These are phyloP conservation scores for Melanotaenia boesemani DNA, from an alignment of 2,797 vertebrate genomes.

Conservation along the genomic window DNA sequence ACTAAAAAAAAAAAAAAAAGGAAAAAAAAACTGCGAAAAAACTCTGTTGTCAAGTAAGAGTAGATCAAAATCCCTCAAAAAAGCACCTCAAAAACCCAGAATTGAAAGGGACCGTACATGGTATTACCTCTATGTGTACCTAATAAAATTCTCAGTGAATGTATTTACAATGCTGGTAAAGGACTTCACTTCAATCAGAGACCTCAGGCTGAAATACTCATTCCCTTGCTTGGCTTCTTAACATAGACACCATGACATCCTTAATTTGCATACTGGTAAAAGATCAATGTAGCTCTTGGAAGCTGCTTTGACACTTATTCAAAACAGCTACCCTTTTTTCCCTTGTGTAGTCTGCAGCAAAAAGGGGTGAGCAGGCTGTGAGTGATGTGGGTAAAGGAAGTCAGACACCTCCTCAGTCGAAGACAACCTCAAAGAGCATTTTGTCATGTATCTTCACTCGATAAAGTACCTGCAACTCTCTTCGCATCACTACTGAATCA, in stretches of 20 bases:
- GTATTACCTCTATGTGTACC: slow-evolving; percentile 41
- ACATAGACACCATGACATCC: slow-evolving; percentile 66
- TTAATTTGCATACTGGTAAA: slow-evolving; percentile 76
- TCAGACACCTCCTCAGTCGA: slow-evolving; percentile 56
- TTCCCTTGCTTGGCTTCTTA: slow-evolving; percentile 59
- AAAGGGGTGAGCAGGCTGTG: slow-evolving; percentile 58
- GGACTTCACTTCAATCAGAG: slow-evolving; percentile 55
- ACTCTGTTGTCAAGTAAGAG: slow-evolving; percentile 31
- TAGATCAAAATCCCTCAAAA: slow-evolving; percentile 47
- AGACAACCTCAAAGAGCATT: slow-evolving; percentile 75
- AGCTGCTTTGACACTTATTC: slow-evolving; percentile 73
- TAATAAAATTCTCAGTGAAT: slow-evolving; percentile 60
- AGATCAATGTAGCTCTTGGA: slow-evolving; percentile 74
- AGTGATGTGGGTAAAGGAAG: slow-evolving; percentile 73
- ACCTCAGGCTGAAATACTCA: slow-evolving; percentile 63
- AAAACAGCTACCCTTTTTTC: slow-evolving; percentile 63
- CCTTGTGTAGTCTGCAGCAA: slow-evolving; percentile 62
- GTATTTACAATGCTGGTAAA: slow-evolving; percentile 67
- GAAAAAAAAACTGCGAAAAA: slow-evolving; percentile 6
- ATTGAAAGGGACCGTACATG: slow-evolving; percentile 4
- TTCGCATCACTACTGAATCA: slow-evolving; percentile 64
- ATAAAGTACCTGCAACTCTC: slow-evolving; percentile 71
- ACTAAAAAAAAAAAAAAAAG: slow-evolving; percentile 36
- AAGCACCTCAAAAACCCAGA: slow-evolving; percentile 8
- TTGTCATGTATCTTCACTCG: slow-evolving; percentile 68